Conservation (phyloP, 2,888 invertebrate genomes). For the Coelogynopora nodosa region DNA sequence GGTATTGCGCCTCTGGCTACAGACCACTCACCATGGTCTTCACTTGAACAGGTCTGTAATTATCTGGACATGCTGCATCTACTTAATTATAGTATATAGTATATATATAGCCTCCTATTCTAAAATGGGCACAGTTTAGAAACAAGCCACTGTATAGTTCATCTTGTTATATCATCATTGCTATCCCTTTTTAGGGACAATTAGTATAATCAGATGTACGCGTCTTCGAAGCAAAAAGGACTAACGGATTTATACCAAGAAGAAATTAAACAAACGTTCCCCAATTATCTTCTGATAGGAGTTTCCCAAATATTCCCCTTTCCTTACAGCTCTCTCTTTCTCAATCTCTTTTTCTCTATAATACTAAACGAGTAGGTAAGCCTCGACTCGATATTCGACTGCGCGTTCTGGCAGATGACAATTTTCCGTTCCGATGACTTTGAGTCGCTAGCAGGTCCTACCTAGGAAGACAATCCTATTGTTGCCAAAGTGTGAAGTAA, state of each 20-base stretch:
- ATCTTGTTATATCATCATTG: background rate
- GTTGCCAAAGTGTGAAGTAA: background rate
- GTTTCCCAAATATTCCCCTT: background rate
- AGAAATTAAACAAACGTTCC: background rate
- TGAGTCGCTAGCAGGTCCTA: background rate
- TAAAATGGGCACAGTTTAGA: background rate
- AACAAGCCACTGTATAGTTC: background rate
- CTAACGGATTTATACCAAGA: too few species aligned
- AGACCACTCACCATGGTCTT: background rate
- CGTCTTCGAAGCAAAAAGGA: too few species aligned
- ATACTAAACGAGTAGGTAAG: background rate
- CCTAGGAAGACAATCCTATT: background rate
- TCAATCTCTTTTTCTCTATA: background rate
- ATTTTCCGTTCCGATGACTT: background rate
- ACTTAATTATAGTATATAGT: too few species aligned
- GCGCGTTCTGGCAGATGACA: background rate
- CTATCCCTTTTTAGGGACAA: too few species aligned
- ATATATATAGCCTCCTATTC: background rate
- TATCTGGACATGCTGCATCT: background rate
- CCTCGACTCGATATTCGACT: background rate
- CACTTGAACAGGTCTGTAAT: background rate
- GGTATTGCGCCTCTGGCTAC: background rate
- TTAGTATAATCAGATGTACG: too few species aligned
- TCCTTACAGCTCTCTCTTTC: background rate
- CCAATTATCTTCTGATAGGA: background rate